phyloP scores from a whole-genome alignment of 2,888 invertebrate genomes.

The Candidula unifasciata region DNA sequence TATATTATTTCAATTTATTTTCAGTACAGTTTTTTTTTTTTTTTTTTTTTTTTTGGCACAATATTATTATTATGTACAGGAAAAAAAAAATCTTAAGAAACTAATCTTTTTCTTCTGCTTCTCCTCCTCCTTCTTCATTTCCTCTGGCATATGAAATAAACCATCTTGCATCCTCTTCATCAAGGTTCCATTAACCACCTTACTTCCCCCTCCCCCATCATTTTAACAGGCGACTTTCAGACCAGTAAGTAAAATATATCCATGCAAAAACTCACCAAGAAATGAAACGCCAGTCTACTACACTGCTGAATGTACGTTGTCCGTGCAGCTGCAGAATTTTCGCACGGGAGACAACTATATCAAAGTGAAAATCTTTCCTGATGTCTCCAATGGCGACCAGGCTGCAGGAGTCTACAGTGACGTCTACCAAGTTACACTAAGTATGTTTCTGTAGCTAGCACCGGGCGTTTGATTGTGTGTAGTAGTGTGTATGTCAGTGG shows the following conservation, averaged over 20 bases:
- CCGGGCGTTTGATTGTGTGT: too few relatives aligned
- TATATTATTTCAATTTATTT: too few relatives aligned
- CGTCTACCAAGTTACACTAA: neutral
- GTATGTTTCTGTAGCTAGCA: neutral
- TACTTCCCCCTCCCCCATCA: neutral
- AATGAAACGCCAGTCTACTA: conserved; percentile 3
- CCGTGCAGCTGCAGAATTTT: neutral
- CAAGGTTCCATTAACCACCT: neutral
- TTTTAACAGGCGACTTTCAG: neutral
- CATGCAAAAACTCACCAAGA: neutral
- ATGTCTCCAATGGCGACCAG: neutral
- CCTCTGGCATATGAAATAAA: too few relatives aligned
- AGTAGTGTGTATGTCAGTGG: too few relatives aligned
- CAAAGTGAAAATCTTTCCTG: neutral
- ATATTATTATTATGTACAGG: too few relatives aligned
- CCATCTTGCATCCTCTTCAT: too few relatives aligned
- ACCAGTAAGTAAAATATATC: neutral
- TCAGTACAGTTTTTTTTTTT: too few relatives aligned
- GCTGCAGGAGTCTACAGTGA: neutral
- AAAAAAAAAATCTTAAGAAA: too few relatives aligned
- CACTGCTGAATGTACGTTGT: neutral
- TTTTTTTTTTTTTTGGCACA: too few relatives aligned
- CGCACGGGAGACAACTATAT: neutral
- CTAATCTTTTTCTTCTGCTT: too few relatives aligned
- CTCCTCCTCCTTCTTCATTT: too few relatives aligned